Evolutionary conservation across 2,888 invertebrate species (phyloP), one percentile per base, ranked within the genome.

Genomic region (Tetranychus piercei): DNA sequence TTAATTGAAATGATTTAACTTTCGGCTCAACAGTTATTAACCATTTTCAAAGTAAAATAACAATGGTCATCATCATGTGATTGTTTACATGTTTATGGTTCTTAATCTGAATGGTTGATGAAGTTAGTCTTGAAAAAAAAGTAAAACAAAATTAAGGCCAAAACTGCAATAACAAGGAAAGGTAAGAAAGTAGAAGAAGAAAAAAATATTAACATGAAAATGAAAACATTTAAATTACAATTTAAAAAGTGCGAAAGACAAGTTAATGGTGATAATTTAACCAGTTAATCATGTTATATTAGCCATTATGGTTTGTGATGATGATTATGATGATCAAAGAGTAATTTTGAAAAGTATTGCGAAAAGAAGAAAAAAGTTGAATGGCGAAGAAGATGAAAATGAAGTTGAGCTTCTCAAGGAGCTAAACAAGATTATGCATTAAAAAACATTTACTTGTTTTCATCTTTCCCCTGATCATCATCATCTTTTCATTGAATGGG

Each of bases 231-330:
- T 55, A 55, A 55, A 55, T 55, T 55, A 55, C 55, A 55, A 55
- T 55, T 55, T 55, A 15, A 55, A 34, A 34, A 34, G 34, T 34
- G 34, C 34, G 34, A 34, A 34, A 55, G 55, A 55, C 55, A 55
- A 55, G 55, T 55, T 55, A 55, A 55, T 55, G 55, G 55, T 55
- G 55, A 55, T 55, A 55, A 55, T 55, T 55, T 55, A 55, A 15
- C 55, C 55, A 55, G 55, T 55, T 55, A 55, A 55, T 55, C 55
- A 55, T 55, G 55, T 55, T 55, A 55, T 55, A 55, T 55, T 55
- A 55, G 15, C 55, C 55, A 55, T 55, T 15, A 55, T 55, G 55
- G 55, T 55, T 55, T 15, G 15, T 55, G 11, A 55, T 55, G 55
- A 55, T 55, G 55, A 55, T 34, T 34, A 34, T 34, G 34, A 34